These are phyloP conservation scores for Panagrolaimus sp. DNA, from an alignment of 1,140 invertebrate species.

Conservation along the genomic window DNA sequence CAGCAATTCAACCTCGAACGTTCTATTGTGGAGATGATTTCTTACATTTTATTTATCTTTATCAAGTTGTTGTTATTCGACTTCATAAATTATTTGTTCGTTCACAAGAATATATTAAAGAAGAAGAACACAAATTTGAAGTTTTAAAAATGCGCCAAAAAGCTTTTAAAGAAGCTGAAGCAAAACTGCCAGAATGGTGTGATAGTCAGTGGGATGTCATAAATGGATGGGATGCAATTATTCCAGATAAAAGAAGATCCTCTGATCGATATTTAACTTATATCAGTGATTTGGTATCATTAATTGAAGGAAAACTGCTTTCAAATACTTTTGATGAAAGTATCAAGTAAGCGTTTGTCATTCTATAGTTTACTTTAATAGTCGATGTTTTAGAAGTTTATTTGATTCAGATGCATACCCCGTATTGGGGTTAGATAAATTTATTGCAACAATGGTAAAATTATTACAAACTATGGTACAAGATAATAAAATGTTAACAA, in stretches of 20 bases:
- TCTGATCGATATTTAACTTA: background rate
- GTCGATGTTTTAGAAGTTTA: background rate
- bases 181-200: background rate
- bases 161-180: background rate
- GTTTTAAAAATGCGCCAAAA: background rate
- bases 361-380: background rate
- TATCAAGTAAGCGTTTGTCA: background rate
- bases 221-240: background rate
- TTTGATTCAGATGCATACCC: background rate
- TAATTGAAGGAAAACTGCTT: background rate
- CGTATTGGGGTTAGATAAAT: background rate
- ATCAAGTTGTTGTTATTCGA: background rate
- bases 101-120: background rate
- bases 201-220: background rate
- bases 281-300: background rate
- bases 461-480: background rate
- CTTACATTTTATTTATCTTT: background rate
- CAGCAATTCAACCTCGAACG: background rate
- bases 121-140: background rate
- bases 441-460: background rate
- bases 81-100: conserved; percentile 1
- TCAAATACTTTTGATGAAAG: background rate
- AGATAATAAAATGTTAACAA: no score
- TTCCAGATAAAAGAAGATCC: background rate
- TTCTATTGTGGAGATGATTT: background rate